Evolutionary conservation across 64 coral and sea anemone genomes (phyloP).

Genomic region (Montipora capricornis): DNA sequence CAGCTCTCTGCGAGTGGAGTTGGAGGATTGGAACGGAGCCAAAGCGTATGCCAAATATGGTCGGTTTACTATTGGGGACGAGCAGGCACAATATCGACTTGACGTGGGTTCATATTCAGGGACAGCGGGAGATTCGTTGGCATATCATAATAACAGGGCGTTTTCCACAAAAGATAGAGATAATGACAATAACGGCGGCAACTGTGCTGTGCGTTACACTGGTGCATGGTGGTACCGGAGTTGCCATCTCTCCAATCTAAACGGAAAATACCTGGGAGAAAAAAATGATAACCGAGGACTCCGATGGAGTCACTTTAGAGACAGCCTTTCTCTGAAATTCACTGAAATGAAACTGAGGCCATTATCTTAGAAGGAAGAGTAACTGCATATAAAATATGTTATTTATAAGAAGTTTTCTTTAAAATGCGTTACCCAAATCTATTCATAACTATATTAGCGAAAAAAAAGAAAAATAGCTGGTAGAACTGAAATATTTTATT

Average conservation of each 20-base stretch:
- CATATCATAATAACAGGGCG: constrained; percentile 56
- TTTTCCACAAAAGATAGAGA: constrained; percentile 73
- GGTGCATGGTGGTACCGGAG: constrained; percentile 83
- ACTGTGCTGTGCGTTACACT: not conserved
- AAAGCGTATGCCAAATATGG: constrained; percentile 36
- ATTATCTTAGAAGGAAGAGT: not conserved
- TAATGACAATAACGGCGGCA: constrained; percentile 54
- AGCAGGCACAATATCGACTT: constrained; percentile 28
- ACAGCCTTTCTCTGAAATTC: constrained; percentile 50
- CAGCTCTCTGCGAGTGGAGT: constrained; percentile 9
- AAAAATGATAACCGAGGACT: not conserved
- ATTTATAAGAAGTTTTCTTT: not conserved
- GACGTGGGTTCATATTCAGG: constrained; percentile 56
- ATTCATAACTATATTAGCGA: too few relatives aligned
- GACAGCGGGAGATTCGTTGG: constrained; percentile 73
- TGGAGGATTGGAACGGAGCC: too few relatives aligned
- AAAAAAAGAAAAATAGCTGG: too few relatives aligned
- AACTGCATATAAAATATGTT: not conserved
- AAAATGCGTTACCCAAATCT: too few relatives aligned
- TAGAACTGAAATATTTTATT: too few relatives aligned
- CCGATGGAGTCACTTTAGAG: too few relatives aligned
- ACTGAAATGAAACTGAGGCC: constrained; percentile 67
- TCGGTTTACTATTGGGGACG: not conserved
- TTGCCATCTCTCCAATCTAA: too few relatives aligned
- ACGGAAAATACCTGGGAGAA: constrained; percentile 54